Evolutionary conservation across 2,113 vertebrate genomes (phyloP).

Genomic region (Oostethus manadensis): DNA sequence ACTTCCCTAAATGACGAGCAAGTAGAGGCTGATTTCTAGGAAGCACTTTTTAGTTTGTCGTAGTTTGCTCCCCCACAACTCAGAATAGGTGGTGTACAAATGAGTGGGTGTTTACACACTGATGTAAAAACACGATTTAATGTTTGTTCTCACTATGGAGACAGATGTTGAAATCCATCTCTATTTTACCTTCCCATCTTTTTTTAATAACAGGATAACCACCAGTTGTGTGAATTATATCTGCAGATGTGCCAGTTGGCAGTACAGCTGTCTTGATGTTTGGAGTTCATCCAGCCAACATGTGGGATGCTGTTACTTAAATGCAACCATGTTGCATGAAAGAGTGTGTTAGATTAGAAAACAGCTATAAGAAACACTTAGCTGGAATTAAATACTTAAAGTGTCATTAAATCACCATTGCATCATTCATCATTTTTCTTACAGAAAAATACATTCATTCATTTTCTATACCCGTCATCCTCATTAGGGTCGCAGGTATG

Average conservation of each 20-base stretch:
- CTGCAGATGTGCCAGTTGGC: slow-evolving; percentile 14
- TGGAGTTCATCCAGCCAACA: slow-evolving; percentile 34
- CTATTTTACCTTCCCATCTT: neutral
- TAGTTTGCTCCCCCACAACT: neutral
- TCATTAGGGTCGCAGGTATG: too few relatives aligned
- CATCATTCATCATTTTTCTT: too few relatives aligned
- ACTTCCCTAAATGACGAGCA: too few relatives aligned
- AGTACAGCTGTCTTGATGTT: slow-evolving; percentile 26
- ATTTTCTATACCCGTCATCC: too few relatives aligned
- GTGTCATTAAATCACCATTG: too few relatives aligned
- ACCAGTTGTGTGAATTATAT: slow-evolving; percentile 22
- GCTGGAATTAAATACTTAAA: too few relatives aligned
- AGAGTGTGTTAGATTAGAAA: neutral
- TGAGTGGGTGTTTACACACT: neutral
- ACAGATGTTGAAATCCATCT: slow-evolving; percentile 11
- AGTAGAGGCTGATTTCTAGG: neutral
- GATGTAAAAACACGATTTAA: neutral
- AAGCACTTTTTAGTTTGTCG: too few relatives aligned
- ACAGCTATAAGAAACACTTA: neutral
- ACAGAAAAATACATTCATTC: too few relatives aligned
- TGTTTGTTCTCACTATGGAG: neutral
- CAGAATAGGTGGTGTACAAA: neutral
- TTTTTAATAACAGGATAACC: slow-evolving; percentile 22
- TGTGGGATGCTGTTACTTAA: slow-evolving; percentile 40
- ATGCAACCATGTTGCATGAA: neutral